These are phyloP conservation scores for Panulirus ornatus DNA, from an alignment of 1,140 invertebrate genomes.

Conservation along the genomic window DNA sequence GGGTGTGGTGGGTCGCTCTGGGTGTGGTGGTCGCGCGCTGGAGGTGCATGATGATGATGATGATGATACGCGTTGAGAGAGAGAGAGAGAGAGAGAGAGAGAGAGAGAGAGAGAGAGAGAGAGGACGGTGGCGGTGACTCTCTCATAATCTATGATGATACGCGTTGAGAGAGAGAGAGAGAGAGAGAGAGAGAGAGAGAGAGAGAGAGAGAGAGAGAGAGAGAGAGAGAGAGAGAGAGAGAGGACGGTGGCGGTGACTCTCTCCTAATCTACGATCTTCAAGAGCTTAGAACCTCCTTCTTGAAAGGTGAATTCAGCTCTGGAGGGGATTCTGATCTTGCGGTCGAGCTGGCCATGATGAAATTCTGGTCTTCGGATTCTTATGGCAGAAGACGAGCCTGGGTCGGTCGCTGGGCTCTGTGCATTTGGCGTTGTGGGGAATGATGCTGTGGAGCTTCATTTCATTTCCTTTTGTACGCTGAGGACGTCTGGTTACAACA, in stretches of 20 bases:
- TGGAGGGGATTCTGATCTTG: not conserved
- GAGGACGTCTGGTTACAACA: too few species aligned
- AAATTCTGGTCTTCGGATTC: not conserved
- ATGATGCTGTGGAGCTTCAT: too few species aligned
- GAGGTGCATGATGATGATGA: too few species aligned
- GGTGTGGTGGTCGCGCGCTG: too few species aligned
- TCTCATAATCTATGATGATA: not conserved
- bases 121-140: not conserved
- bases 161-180: not conserved
- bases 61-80: too few species aligned
- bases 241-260: not conserved
- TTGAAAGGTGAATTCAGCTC: not conserved
- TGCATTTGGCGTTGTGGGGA: too few species aligned
- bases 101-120: not conserved
- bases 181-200: slow-evolving; percentile 2
- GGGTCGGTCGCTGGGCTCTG: too few species aligned
- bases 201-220: slow-evolving; percentile 13
- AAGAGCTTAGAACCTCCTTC: not conserved
- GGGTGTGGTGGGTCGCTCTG: too few species aligned
- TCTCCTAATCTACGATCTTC: not conserved
- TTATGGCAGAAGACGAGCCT: too few species aligned
- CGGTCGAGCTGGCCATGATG: not conserved
- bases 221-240: not conserved
- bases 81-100: slow-evolving; percentile 11
- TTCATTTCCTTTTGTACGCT: too few species aligned